Percentiles rank a stretch among this genome's conserved stretches.
Conservation (phyloP, 2,113 vertebrate genomes). For the Halichoeres trimaculatus region DNA sequence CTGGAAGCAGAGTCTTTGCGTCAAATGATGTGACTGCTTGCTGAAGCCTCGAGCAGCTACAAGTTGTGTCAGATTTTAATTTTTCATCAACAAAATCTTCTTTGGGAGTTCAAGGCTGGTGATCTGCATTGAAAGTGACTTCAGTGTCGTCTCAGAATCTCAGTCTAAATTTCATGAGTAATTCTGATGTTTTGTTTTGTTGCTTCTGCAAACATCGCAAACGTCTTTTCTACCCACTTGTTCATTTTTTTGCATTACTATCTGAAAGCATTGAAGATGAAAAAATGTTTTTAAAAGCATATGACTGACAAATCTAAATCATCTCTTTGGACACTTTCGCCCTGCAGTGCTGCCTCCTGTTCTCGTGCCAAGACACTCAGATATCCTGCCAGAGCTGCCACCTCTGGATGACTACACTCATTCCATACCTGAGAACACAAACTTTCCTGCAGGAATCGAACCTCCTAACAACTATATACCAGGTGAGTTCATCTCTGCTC, state of each 20-base stretch:
- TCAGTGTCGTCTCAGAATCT: too few relatives aligned
- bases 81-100: too few relatives aligned
- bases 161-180: too few relatives aligned
- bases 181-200: too few relatives aligned
- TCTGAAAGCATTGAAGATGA: not conserved
- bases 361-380: slow-evolving; percentile 95
- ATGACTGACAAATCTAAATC: not conserved
- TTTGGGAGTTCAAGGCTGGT: too few relatives aligned
- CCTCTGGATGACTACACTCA: slow-evolving; percentile 97
- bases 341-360: slow-evolving; percentile 93
- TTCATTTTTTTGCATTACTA: not conserved
- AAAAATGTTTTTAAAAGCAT: not conserved
- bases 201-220: not conserved
- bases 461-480: slow-evolving; percentile 99
- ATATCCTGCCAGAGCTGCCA: slow-evolving; percentile 94
- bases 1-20: too few relatives aligned
- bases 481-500: slow-evolving; percentile 81
- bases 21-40: too few relatives aligned
- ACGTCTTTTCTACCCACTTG: not conserved
- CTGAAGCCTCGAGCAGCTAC: too few relatives aligned
- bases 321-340: slow-evolving; percentile 20
- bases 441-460: slow-evolving; percentile 97
- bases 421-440: slow-evolving; percentile 99
- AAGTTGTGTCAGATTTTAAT: too few relatives aligned
- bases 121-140: too few relatives aligned